Base-by-base conservation (phyloP, 1,140 invertebrate genomes). In the Teleogryllus occipitalis region DNA sequence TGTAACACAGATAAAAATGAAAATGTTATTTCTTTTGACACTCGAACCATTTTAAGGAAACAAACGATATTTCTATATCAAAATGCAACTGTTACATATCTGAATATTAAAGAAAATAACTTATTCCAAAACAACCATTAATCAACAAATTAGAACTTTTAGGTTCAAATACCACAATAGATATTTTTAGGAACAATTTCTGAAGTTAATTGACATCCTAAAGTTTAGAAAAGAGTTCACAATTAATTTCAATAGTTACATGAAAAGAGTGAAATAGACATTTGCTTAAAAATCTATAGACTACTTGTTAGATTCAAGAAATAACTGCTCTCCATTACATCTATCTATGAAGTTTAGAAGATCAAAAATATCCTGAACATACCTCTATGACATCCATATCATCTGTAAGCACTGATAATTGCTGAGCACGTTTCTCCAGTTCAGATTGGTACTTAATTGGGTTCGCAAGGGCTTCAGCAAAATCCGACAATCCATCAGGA, bases 371-470 rank as follows among this genome's bases (percentile, higher is more conserved):
- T n/a, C n/a, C n/a, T n/a, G n/a, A n/a, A 15, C n/a, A 48, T 77
- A 77, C 76, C 76, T 77, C 79, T 15, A 77, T 77, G 7, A 48
- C 73, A n/a, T 80, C 79, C 7, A 80, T n/a, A 75, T 95, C 95
- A 82, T 97, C 96, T 0, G 95, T 97, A 80, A 99, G 89, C 79
- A 97, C 94, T 0, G 94, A 92, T 81, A 99, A 88, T 85, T 98
- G 97, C 83, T 97, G 93, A 27, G 93, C 92, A 39, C 97, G 90
- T 85, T 98, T 98, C 83, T 99, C 96, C 80, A 94, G 86, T 86
- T 97, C 95, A 83, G 94, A 97, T 85, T 98, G 95, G 87, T 97
- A 98, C 84, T 98, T 98, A 81, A 98, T 97, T 0, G 98, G 98
- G 88, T 99, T 99, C 12, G 97, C 97, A 80, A 99, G 86, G 7